Evolutionary conservation across 2,888 invertebrate species (phyloP).

Genomic region (Tipula helvola): DNA sequence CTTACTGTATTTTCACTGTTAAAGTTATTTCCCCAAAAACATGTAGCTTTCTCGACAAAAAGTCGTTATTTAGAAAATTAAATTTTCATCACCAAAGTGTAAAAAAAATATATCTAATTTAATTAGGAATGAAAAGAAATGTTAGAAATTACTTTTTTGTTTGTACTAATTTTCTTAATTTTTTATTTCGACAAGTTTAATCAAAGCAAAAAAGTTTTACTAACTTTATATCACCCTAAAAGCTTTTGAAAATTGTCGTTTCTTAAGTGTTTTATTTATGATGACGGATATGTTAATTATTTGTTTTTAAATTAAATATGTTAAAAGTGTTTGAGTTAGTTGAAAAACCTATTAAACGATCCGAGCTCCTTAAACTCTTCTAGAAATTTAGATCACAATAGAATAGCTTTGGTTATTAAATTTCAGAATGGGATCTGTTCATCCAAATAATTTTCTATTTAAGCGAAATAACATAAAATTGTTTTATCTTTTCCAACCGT

Average conservation of each 20-base stretch:
- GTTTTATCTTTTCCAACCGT: too few relatives aligned
- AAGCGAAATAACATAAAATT: too few relatives aligned
- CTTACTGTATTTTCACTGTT: background rate
- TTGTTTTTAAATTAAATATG: background rate
- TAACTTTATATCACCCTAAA: background rate
- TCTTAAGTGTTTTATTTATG: background rate
- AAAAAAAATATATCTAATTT: background rate
- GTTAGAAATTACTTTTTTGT: background rate
- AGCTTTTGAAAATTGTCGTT: background rate
- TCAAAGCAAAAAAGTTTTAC: background rate
- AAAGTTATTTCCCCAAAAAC: too few relatives aligned
- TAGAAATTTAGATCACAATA: too few relatives aligned
- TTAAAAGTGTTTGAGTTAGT: too few relatives aligned
- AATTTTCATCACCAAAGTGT: background rate
- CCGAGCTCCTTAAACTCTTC: too few relatives aligned
- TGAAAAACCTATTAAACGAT: too few relatives aligned
- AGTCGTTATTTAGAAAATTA: background rate
- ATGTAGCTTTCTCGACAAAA: background rate
- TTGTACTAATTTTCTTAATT: background rate
- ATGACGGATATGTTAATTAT: background rate
- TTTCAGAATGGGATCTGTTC: too few relatives aligned
- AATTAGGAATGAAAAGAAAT: background rate
- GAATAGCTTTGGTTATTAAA: too few relatives aligned
- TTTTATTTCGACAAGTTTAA: background rate
- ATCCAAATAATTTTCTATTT: too few relatives aligned